Evolutionary conservation across 2,113 vertebrate genomes (phyloP), one percentile per base, ranked within the genome.

Genomic region (Sclerurus mexicanus): DNA sequence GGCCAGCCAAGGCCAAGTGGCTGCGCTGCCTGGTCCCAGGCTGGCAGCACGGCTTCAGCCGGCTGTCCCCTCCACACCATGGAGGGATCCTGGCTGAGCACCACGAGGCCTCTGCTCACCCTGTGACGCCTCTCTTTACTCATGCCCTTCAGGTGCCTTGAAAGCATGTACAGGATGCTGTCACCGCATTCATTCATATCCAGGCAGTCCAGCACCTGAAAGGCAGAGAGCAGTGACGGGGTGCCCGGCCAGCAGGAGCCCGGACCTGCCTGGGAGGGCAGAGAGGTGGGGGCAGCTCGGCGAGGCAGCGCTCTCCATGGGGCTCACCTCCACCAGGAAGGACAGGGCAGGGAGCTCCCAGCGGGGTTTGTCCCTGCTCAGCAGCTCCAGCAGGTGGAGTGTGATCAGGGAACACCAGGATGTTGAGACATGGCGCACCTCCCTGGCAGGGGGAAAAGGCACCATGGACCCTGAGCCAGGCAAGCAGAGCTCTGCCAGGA

Each of bases 371-470:
- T 49, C 7, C 17, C 15, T 7, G 17, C 47, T 14, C 19, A 80
- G 39, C 19, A 8, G 18, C 14, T 5, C 1, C 1, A 53, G 49
- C 6, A 79, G 14, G 14, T 5, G 31, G 10, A 3, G 2, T 4
- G 19, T 31, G 2, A 30, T 14, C 8, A 8, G 8, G 9, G 47
- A 67, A 30, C 25, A 55, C 12, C 35, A 15, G 4, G 20, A 15
- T 3, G 1, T 11, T 2, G 5, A 44, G 25, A 0, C 2, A 9
- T 1, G 7, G 3, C 7, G 5, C 52, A 80, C 25, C 17, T 39
- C 40, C 40, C 77, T 80, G 27, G 2, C 16, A 12, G 40, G 2
- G 21, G 6, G 37, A 46, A 24, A 46, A 23, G 35, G 10, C 10
- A 52, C 17, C 4, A n/a, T 22, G 12, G 37, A n/a, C 13, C 13